Conservation (phyloP, 2,113 vertebrate species). For the Ia io region DNA sequence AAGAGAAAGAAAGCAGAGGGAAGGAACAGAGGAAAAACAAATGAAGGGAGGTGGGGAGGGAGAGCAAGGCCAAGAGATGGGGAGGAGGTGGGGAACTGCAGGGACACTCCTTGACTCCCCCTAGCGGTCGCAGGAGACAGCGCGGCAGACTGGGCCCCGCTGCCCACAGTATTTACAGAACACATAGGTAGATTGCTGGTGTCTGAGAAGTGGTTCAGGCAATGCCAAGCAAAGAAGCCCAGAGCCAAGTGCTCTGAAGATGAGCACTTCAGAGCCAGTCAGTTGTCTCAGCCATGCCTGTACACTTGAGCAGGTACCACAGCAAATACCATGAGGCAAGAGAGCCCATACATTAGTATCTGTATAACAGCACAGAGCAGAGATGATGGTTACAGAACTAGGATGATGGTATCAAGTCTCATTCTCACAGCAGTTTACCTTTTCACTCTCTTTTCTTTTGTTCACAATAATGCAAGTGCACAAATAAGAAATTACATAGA, state of each 20-base stretch:
- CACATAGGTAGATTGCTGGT: not conserved
- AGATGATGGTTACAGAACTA: not conserved
- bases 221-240: not conserved
- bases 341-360: not conserved
- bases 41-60: not conserved
- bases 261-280: fast-evolving
- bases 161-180: not conserved
- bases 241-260: not conserved
- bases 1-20: not conserved
- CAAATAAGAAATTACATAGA: not conserved
- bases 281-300: fast-evolving
- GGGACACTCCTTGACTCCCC: conserved; percentile 70
- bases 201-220: not conserved
- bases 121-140: conserved; percentile 67
- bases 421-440: not conserved
- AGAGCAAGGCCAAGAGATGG: too few species aligned
- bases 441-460: not conserved
- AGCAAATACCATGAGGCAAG: not conserved
- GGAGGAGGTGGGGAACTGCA: fast-evolving
- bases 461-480: not conserved
- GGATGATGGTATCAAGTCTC: not conserved
- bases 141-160: not conserved
- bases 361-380: not conserved
- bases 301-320: fast-evolving
- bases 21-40: too few species aligned